These are phyloP conservation scores for Calliphora vicina DNA, from an alignment of 1,140 invertebrate species.

Conservation along the genomic window DNA sequence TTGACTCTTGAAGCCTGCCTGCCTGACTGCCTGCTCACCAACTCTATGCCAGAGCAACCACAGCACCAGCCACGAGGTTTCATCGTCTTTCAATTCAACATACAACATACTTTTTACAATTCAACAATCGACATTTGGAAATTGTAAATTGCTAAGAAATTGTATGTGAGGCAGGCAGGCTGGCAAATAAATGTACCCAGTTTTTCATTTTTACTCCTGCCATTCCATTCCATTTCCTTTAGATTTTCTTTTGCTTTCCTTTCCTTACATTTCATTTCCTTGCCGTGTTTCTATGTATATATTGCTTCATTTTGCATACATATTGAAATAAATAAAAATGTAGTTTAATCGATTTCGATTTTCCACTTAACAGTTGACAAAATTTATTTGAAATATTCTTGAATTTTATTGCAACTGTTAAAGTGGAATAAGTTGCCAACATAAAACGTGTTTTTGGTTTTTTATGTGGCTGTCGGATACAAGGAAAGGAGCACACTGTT, in stretches of 20 bases:
- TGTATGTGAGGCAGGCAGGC: too few species aligned
- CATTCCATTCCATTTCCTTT: too few species aligned
- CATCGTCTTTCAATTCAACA: too few species aligned
- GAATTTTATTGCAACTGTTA: constrained; percentile 41
- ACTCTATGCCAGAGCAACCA: too few species aligned
- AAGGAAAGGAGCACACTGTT: too few species aligned
- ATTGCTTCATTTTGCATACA: background rate
- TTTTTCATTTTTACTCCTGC: too few species aligned
- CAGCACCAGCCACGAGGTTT: too few species aligned
- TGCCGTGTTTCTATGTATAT: background rate
- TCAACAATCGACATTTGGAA: background rate
- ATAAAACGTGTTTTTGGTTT: constrained; percentile 15
- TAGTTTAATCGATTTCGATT: constrained; percentile 44
- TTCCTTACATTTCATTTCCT: background rate
- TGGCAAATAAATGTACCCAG: too few species aligned
- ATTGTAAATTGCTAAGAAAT: background rate
- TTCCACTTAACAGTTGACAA: constrained; percentile 42
- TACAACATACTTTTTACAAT: background rate
- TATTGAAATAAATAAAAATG: constrained; percentile 37
- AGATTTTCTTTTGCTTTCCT: background rate
- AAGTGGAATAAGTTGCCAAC: constrained; percentile 30
- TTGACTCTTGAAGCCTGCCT: background rate
- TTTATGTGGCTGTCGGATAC: background rate
- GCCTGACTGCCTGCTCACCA: background rate
- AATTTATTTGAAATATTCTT: constrained; percentile 41